Evolutionary conservation across 2,797 vertebrate species (phyloP), one percentile per base, ranked within the genome.

Genomic region (Chelmon rostratus): DNA sequence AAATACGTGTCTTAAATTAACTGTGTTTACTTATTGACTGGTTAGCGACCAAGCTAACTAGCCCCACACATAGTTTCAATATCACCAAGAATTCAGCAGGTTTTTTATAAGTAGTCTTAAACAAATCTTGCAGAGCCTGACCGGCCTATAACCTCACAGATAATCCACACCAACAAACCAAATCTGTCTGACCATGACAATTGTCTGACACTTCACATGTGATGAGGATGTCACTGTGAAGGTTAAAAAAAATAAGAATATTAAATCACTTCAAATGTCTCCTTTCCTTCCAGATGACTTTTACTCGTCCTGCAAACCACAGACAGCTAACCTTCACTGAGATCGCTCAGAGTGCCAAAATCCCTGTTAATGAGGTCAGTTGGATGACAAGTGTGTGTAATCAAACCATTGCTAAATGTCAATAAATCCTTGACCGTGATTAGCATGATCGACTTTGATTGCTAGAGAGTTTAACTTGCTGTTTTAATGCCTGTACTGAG

Each of bases 301-400:
- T 99, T 93, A 99, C 98, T 62, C 97, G 98, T 16, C 98, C 98
- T 0, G 98, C 98, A 28, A 99, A 99, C 76, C 96, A 99, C 92
- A 94, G 98, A 68, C 98, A 99, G 87, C 96, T 99, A 82, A 99
- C 97, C 37, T 99, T 99, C 81, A 96, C 97, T 3, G 98, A 99
- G 92, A 99, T 99, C 53, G 95, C 95, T 38, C 95, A 96, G 91
- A 99, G 97, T 79, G 96, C 98, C 88, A 97, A 98, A 89, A 96
- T 99, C 92, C 96, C 96, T 0, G 96, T 98, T 21, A 97, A 97
- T 0, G 98, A 99, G 97, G 98, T 98, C 65, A 72, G 90, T 84
- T 1, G 6, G 12, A 23, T 8, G 28, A 58, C 1, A 2, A 31
- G 21, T 11, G 21, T 19, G 6, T 56, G 59, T 1, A 31, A 49